Evolutionary conservation across 1,140 invertebrate genomes (phyloP).

Genomic region (Melanaphis sacchari): DNA sequence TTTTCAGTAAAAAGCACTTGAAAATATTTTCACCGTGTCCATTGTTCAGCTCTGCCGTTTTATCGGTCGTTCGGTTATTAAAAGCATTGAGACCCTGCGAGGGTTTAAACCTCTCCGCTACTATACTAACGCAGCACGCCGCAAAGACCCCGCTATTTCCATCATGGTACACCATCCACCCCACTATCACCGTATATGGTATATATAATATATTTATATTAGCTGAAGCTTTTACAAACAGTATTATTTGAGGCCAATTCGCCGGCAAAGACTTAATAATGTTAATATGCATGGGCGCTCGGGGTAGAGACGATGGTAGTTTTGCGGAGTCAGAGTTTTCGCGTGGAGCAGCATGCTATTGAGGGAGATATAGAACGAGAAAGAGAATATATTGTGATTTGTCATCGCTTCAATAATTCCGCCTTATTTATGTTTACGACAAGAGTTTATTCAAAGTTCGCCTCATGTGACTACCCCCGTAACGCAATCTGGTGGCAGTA

Average conservation of each 20-base stretch:
- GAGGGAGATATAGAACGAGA: background rate
- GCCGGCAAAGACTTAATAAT: constrained; percentile 41
- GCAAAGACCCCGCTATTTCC: background rate
- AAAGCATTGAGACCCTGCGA: constrained; percentile 22
- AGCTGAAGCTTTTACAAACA: constrained; percentile 2
- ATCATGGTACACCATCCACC: too few relatives aligned
- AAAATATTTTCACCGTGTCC: constrained; percentile 49
- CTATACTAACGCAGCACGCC: background rate
- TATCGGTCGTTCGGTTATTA: constrained; percentile 45
- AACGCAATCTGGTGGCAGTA: background rate
- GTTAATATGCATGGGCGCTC: background rate
- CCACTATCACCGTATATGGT: background rate
- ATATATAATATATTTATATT: constrained; percentile 16
- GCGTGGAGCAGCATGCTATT: background rate
- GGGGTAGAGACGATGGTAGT: background rate
- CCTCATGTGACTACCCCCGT: background rate
- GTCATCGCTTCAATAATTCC: constrained; percentile 55
- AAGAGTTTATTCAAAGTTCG: constrained; percentile 54
- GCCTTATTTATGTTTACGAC: constrained; percentile 49
- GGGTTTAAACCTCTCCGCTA: background rate
- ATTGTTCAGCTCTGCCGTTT: background rate
- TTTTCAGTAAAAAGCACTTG: constrained; percentile 48
- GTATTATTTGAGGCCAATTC: constrained; percentile 46
- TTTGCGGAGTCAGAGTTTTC: background rate
- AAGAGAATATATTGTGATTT: constrained; percentile 35